phyloP scores from a whole-genome alignment of 2,888 invertebrate genomes.

The Smittia aterrima region DNA sequence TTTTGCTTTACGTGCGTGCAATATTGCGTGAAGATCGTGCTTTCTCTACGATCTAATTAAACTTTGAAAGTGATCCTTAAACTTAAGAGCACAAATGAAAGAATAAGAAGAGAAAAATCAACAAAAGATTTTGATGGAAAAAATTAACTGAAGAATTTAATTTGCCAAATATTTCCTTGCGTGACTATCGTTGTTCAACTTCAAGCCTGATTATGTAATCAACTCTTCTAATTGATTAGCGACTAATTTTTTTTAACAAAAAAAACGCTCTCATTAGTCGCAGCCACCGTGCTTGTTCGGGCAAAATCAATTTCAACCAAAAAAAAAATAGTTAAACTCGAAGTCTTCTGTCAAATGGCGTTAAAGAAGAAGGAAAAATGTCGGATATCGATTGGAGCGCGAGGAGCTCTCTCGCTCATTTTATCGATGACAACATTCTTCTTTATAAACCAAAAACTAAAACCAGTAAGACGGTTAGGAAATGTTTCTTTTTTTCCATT shows the following conservation, averaged over 20 bases:
- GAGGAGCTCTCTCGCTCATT: not conserved
- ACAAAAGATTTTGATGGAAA: not conserved
- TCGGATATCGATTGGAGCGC: not conserved
- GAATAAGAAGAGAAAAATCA: not conserved
- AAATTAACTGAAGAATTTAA: not conserved
- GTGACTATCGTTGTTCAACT: not conserved
- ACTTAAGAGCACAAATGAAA: not conserved
- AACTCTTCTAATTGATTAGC: slow-evolving; percentile 25
- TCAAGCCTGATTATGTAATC: slow-evolving; percentile 6
- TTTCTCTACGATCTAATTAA: not conserved
- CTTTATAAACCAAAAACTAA: not conserved
- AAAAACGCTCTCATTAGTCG: slow-evolving; percentile 30
- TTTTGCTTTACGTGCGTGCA: slow-evolving; percentile 18
- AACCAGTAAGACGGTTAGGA: not conserved
- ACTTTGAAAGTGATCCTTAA: not conserved
- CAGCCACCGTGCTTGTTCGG: slow-evolving; percentile 34
- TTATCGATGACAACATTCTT: slow-evolving; percentile 28
- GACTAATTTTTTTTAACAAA: slow-evolving; percentile 26
- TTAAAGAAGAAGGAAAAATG: not conserved
- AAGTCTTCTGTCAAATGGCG: not conserved
- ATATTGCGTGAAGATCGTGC: not conserved
- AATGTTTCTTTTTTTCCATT: not conserved
- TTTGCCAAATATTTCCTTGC: slow-evolving; percentile 18
- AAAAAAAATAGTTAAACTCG: not conserved
- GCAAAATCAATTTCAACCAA: not conserved